A percentile compares a stretch with the other conserved stretches of the same genome.
These are phyloP conservation scores for Dione vanillae DNA, from an alignment of 2,888 invertebrate genomes.

Conservation along the genomic window DNA sequence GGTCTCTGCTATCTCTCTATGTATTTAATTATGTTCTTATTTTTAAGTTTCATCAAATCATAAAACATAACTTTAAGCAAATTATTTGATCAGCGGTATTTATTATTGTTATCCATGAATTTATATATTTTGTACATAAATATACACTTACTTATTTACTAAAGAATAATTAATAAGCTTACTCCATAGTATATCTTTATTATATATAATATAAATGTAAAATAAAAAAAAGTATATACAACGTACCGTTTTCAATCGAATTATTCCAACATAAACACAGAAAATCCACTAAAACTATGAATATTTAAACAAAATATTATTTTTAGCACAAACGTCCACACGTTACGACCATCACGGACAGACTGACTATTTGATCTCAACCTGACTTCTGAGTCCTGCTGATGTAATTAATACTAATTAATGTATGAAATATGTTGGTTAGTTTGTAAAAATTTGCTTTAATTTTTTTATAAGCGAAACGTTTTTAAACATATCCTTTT, in stretches of 20 bases:
- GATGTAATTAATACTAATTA: conserved; percentile 12
- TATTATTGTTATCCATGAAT: too few species aligned
- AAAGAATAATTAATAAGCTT: too few species aligned
- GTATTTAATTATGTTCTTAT: too few species aligned
- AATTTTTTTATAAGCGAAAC: background rate
- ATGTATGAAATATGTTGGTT: background rate
- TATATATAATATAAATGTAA: background rate
- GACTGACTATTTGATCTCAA: conserved; percentile 26
- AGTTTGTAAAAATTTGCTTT: background rate
- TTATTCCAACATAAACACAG: background rate
- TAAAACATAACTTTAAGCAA: too few species aligned
- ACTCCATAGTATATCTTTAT: too few species aligned
- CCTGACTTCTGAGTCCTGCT: background rate
- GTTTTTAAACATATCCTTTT: too few species aligned
- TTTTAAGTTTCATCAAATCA: too few species aligned
- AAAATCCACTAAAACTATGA: background rate
- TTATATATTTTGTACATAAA: too few species aligned
- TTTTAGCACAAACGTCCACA: conserved; percentile 20
- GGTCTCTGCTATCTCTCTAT: too few species aligned
- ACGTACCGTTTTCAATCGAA: background rate
- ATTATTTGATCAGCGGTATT: too few species aligned
- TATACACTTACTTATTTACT: too few species aligned
- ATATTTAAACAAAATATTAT: conserved; percentile 3
- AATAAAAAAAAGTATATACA: background rate
- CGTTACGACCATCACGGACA: conserved; percentile 16